Evolutionary conservation across 2,888 invertebrate genomes (phyloP).

Genomic region (Ischnus inquisitorius): DNA sequence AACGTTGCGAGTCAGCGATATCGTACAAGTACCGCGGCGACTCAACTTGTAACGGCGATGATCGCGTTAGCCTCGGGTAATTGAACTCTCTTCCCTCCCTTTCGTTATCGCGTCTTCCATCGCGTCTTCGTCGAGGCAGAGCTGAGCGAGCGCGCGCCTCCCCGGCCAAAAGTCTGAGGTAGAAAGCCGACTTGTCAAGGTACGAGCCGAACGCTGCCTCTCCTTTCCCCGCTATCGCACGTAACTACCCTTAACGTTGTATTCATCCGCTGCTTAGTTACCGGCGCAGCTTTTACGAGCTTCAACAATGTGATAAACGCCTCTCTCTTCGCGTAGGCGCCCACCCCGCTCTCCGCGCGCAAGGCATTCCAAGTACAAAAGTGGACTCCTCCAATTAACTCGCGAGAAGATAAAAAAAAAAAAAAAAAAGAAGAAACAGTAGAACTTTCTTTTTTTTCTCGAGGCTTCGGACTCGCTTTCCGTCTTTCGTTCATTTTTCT

Average conservation of each 20-base stretch:
- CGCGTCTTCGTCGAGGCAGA: conserved; percentile 54
- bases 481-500: conserved; percentile 21
- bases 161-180: conserved; percentile 26
- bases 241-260: conserved; percentile 44
- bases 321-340: conserved; percentile 61
- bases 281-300: conserved; percentile 42
- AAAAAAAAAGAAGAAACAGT: conserved; percentile 32
- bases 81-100: conserved; percentile 75
- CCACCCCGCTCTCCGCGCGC: conserved; percentile 22
- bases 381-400: conserved; percentile 60
- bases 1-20: neutral
- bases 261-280: conserved; percentile 26
- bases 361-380: conserved; percentile 34
- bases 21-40: conserved; percentile 18
- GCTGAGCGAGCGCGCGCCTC: conserved; percentile 40
- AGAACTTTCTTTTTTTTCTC: conserved; percentile 46
- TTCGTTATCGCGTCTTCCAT: conserved; percentile 45
- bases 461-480: conserved; percentile 12
- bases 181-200: conserved; percentile 32
- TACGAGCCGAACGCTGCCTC: conserved; percentile 16
- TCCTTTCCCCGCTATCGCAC: conserved; percentile 40
- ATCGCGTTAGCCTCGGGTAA: conserved; percentile 81
- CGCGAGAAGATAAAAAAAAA: conserved; percentile 50
- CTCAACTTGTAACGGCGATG: conserved; percentile 66
- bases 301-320: conserved; percentile 71